Conservation (phyloP, 2,888 invertebrate genomes). For the Myopa tessellatipennis region DNA sequence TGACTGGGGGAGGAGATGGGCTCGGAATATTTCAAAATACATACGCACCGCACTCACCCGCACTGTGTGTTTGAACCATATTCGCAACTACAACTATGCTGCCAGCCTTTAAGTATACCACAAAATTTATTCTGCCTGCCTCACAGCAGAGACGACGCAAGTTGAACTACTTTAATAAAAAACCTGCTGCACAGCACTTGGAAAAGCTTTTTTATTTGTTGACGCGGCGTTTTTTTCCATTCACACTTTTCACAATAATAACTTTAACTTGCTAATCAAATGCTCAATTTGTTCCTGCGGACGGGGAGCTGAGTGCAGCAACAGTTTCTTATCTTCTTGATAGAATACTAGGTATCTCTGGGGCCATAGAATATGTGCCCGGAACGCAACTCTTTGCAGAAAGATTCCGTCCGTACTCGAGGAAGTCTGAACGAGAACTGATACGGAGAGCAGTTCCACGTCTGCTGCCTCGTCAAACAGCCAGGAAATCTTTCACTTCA, state of each 20-base stretch:
- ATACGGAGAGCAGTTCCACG: slow-evolving; percentile 33
- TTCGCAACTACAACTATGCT: slow-evolving; percentile 32
- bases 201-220: not conserved
- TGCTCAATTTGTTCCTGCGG: not conserved
- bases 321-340: not conserved
- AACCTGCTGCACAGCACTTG: not conserved
- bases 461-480: slow-evolving; percentile 22
- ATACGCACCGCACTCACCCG: slow-evolving; percentile 46
- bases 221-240: not conserved
- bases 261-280: not conserved
- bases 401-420: slow-evolving; percentile 50
- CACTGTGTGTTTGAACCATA: slow-evolving; percentile 49
- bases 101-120: slow-evolving; percentile 39
- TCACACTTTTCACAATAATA: not conserved
- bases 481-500: not conserved
- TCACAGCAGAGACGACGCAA: not conserved
- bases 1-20: not conserved
- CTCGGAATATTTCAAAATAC: not conserved
- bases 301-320: not conserved
- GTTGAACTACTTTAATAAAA: not conserved
- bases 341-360: slow-evolving; percentile 11
- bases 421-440: slow-evolving; percentile 58
- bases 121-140: slow-evolving; percentile 21
- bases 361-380: not conserved
- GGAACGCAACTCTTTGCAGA: not conserved